phyloP scores from a whole-genome alignment of 2,888 invertebrate species.

The Selenia dentaria region DNA sequence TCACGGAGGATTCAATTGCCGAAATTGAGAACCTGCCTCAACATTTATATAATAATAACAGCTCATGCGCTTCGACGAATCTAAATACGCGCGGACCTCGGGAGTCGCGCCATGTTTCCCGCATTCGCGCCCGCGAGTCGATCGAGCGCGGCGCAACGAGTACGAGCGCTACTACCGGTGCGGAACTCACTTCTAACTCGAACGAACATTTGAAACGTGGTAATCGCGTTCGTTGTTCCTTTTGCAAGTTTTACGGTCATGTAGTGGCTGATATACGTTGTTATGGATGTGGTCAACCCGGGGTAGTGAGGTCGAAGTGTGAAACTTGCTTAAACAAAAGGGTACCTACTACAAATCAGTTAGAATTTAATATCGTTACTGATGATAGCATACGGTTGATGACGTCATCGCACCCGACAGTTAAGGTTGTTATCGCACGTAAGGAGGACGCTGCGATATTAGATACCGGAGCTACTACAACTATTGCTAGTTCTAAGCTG shows the following conservation, averaged over 20 bases:
- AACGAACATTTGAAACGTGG: not conserved
- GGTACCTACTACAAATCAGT: not conserved
- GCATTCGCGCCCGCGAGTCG: no score
- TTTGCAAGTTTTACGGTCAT: slow-evolving; percentile 1
- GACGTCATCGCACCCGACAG: not conserved
- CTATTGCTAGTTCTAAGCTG: not conserved
- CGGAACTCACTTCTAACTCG: not conserved
- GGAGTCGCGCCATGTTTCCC: no score
- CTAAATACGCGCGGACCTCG: no score
- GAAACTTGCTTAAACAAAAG: not conserved
- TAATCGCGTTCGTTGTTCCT: not conserved
- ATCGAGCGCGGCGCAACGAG: not conserved
- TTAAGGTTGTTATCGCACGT: not conserved
- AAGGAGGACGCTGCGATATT: not conserved
- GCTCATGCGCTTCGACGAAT: no score
- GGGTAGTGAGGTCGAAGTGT: not conserved
- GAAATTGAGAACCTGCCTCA: not conserved
- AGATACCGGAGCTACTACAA: not conserved
- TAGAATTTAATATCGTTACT: not conserved
- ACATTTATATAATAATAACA: not conserved
- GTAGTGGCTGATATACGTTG: not conserved
- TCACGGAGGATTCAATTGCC: not conserved
- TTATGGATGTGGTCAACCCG: slow-evolving; percentile 2
- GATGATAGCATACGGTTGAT: not conserved
- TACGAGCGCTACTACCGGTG: not conserved